A percentile compares a stretch with the other conserved stretches of the same genome.
phyloP scores from a whole-genome alignment of 92 coral and sea anemone genomes.

The Umimayanthus kanabou region DNA sequence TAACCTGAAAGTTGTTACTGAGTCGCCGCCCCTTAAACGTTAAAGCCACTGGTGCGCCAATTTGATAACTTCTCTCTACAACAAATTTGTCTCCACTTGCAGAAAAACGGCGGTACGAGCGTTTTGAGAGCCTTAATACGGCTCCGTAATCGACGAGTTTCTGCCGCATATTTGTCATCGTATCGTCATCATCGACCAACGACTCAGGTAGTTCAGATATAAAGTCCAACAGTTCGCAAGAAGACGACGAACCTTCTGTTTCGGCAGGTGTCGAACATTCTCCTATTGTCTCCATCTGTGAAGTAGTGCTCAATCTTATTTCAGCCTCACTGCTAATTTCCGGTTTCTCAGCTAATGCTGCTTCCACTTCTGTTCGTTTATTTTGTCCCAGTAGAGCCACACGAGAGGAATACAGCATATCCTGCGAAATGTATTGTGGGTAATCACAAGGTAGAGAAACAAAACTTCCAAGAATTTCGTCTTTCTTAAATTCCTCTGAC shows the following conservation, averaged over 20 bases:
- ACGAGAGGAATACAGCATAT: constrained; percentile 10
- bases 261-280: constrained; percentile 63
- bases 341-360: not conserved
- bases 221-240: constrained; percentile 63
- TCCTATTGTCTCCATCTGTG: constrained; percentile 50
- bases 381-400: not conserved
- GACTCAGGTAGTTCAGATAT: constrained; percentile 84
- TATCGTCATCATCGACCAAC: constrained; percentile 83
- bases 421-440: constrained; percentile 24
- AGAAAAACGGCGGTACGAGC: constrained; percentile 76
- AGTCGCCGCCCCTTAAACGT: constrained; percentile 50
- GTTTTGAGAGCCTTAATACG: constrained; percentile 68
- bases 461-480: constrained; percentile 57
- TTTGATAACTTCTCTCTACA: constrained; percentile 64
- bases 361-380: not conserved
- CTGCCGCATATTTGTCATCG: constrained; percentile 66
- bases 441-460: constrained; percentile 55
- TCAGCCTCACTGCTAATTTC: not conserved
- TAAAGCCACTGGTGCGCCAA: constrained; percentile 68
- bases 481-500: constrained; percentile 7
- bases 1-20: constrained; percentile 20
- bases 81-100: constrained; percentile 79
- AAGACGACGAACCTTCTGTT: constrained; percentile 23
- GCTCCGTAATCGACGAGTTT: constrained; percentile 81
- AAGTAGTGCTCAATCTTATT: not conserved